Conservation (phyloP, 2,797 vertebrate species). For the Tamandua tetradactyla region DNA sequence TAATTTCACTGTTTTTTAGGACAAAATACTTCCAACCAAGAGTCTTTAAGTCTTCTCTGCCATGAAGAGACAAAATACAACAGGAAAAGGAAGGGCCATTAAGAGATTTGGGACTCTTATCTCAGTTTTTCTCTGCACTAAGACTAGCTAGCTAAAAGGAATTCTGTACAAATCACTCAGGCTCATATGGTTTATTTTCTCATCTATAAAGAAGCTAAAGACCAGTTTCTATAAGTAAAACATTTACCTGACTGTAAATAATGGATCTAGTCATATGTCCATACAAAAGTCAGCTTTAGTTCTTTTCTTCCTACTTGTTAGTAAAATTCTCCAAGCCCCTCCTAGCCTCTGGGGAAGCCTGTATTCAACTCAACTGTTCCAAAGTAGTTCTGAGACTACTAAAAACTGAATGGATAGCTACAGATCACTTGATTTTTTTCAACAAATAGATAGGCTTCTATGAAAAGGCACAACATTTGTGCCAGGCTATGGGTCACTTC, state of each 20-base stretch:
- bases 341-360: conserved; percentile 9
- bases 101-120: not conserved
- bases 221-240: conserved; percentile 40
- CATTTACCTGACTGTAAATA: conserved; percentile 41
- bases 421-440: conserved; percentile 25
- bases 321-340: not conserved
- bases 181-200: conserved; percentile 34
- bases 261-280: not conserved
- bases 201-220: conserved; percentile 13
- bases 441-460: not conserved
- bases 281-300: conserved; percentile 31
- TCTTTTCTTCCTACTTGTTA: conserved; percentile 44
- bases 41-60: not conserved
- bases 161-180: not conserved
- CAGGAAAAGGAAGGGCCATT: not conserved
- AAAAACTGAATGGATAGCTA: not conserved
- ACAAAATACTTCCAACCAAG: not conserved
- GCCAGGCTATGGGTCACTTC: not conserved
- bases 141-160: not conserved
- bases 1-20: not conserved
- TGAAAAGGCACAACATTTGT: not conserved
- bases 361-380: not conserved
- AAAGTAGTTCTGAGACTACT: conserved; percentile 24
- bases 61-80: not conserved
- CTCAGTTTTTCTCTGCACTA: not conserved